phyloP scores from a whole-genome alignment of 2,888 invertebrate genomes.

The Mamestra brassicae region DNA sequence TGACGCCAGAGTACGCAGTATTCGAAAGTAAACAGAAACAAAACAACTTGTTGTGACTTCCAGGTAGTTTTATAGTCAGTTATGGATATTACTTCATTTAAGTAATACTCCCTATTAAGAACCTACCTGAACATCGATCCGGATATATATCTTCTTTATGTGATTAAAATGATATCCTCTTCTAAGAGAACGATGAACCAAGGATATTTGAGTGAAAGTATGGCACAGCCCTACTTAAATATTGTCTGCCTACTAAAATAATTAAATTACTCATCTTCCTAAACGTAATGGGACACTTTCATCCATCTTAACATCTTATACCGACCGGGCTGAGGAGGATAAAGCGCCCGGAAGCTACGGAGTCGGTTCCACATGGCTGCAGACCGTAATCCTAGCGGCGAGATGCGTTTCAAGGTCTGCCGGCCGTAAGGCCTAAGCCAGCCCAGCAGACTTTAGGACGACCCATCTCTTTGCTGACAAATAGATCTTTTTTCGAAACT shows the following conservation, averaged over 20 bases:
- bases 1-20: neutral
- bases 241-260: neutral
- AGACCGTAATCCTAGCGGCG: neutral
- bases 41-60: neutral
- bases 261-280: neutral
- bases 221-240: neutral
- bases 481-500: neutral
- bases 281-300: neutral
- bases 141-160: too few species aligned
- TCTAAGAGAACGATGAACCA: too few species aligned
- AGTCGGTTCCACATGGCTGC: neutral
- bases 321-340: too few species aligned
- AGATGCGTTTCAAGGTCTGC: too few species aligned
- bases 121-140: too few species aligned
- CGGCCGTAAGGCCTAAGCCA: too few species aligned
- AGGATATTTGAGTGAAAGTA: neutral
- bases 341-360: neutral
- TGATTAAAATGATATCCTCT: too few species aligned
- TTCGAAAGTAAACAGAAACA: constrained; percentile 6
- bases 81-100: too few species aligned
- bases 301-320: neutral
- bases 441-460: neutral
- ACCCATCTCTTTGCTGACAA: neutral
- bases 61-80: too few species aligned
- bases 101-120: too few species aligned